phyloP scores from a whole-genome alignment of 2,797 vertebrate species.

The Molossus molossus region DNA sequence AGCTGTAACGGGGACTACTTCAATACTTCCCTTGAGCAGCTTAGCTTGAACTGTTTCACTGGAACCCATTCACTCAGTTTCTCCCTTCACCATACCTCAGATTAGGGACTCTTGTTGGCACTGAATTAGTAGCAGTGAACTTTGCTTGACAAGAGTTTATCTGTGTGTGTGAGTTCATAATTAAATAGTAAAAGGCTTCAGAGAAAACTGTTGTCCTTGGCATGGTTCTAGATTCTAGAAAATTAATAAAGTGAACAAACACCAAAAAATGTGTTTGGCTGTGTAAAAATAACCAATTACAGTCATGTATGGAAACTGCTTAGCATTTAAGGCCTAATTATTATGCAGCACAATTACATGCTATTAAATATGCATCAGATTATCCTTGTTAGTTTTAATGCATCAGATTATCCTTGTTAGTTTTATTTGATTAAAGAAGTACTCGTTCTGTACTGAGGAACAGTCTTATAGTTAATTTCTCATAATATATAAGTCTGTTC shows the following conservation, averaged over 20 bases:
- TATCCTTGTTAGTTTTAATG: constrained; percentile 70
- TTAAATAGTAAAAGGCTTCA: constrained; percentile 60
- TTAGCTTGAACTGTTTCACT: neutral
- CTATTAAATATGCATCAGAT: constrained; percentile 75
- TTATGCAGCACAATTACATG: constrained; percentile 67
- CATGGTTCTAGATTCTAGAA: constrained; percentile 69
- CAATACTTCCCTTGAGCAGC: neutral
- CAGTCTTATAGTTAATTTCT: constrained; percentile 61
- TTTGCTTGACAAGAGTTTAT: neutral
- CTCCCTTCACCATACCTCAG: neutral
- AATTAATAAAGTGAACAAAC: constrained; percentile 74
- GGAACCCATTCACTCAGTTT: neutral
- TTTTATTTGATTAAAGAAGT: constrained; percentile 67
- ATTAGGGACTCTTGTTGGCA: neutral
- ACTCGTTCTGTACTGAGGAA: constrained; percentile 44
- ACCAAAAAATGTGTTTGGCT: constrained; percentile 71
- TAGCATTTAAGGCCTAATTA: constrained; percentile 77
- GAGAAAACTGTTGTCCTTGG: constrained; percentile 67
- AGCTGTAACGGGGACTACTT: neutral
- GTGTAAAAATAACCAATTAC: constrained; percentile 74
- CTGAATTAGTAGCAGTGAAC: neutral
- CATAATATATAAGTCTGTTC: constrained; percentile 45
- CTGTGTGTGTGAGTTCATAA: neutral
- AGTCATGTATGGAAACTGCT: constrained; percentile 72
- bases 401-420: constrained; percentile 65